phyloP scores from a whole-genome alignment of 2,113 vertebrate genomes.

The Chionodraco myersi region DNA sequence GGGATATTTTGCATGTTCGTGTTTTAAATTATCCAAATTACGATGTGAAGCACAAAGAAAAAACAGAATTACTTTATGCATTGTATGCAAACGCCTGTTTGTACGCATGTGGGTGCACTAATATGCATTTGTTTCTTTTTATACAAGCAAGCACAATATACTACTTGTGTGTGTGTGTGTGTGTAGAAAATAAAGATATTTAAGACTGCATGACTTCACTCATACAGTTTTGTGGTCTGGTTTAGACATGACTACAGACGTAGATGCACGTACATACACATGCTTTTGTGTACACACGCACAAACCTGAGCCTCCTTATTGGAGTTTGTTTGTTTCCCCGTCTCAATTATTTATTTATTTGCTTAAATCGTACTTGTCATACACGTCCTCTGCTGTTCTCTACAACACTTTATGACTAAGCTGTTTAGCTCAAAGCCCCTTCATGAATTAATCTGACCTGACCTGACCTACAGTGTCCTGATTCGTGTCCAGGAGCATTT shows the following conservation, averaged over 20 bases:
- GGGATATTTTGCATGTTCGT: background rate
- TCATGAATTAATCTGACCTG: slow-evolving; percentile 52
- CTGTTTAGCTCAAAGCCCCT: slow-evolving; percentile 79
- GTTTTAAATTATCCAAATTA: no score
- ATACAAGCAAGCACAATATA: background rate
- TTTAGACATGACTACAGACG: background rate
- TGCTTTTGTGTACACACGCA: background rate
- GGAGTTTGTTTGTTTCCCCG: slow-evolving; percentile 22
- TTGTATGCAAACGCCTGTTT: background rate
- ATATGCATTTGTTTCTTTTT: background rate
- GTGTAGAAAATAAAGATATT: background rate
- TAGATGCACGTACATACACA: background rate
- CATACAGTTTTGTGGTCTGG: slow-evolving; percentile 9
- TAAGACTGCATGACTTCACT: background rate
- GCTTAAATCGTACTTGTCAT: slow-evolving; percentile 17
- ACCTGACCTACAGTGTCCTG: slow-evolving; percentile 31
- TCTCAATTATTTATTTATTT: slow-evolving; percentile 4
- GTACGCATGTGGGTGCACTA: background rate
- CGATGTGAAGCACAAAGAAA: background rate
- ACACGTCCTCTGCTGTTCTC: slow-evolving; percentile 31
- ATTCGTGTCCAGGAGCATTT: slow-evolving; percentile 17
- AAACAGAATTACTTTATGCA: background rate
- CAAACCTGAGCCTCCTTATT: slow-evolving; percentile 29
- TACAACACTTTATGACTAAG: slow-evolving; percentile 74
- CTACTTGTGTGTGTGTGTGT: background rate